A percentile compares a stretch with the other conserved stretches of the same genome.
phyloP scores from a whole-genome alignment of 2,113 vertebrate species.

The Limnothrissa miodon region DNA sequence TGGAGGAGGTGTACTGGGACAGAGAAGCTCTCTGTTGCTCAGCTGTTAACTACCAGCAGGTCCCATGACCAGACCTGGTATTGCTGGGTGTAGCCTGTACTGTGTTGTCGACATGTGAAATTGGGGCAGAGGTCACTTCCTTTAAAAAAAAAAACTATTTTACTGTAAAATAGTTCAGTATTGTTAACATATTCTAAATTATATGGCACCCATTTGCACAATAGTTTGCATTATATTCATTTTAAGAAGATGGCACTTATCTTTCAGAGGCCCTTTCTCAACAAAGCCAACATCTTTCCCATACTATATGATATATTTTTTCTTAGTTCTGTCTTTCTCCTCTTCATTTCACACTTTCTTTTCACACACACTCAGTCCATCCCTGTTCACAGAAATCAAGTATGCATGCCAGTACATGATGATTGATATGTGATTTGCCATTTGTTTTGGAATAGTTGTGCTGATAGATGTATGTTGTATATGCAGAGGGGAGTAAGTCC shows the following conservation, averaged over 20 bases:
- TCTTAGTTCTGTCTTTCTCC: not conserved
- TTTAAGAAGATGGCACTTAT: not conserved
- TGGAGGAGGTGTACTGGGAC: not conserved
- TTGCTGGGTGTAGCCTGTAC: not conserved
- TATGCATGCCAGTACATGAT: constrained; percentile 9
- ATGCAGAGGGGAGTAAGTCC: not conserved
- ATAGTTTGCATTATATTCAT: not conserved
- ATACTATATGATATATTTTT: not conserved
- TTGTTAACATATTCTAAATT: not conserved
- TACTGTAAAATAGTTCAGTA: not conserved
- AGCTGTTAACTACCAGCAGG: not conserved
- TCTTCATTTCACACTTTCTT: not conserved
- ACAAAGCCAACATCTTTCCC: not conserved
- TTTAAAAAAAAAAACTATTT: not conserved
- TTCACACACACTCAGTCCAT: not conserved
- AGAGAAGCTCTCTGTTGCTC: not conserved
- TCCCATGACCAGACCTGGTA: not conserved
- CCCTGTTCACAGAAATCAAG: not conserved
- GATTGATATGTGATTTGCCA: not conserved
- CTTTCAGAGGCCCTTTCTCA: not conserved
- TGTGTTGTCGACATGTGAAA: not conserved
- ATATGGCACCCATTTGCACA: too few relatives aligned
- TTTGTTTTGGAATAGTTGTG: constrained; percentile 1
- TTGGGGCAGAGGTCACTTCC: not conserved
- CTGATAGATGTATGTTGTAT: not conserved